phyloP scores from a whole-genome alignment of 1,140 invertebrate genomes.

The Aradophagus sp. region DNA sequence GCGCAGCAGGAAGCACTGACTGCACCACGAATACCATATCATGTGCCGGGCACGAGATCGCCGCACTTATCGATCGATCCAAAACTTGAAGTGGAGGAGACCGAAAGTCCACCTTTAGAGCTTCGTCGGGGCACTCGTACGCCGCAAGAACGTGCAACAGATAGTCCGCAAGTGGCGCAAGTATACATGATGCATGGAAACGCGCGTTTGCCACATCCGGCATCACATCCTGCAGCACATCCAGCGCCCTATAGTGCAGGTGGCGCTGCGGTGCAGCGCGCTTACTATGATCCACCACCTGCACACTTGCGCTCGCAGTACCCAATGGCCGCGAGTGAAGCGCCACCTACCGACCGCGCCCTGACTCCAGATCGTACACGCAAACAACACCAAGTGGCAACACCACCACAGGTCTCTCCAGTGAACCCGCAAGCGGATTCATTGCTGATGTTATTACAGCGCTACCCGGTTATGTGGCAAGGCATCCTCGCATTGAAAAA shows the following conservation, averaged over 20 bases:
- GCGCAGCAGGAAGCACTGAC: conserved; percentile 78
- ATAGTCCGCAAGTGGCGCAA: conserved; percentile 83
- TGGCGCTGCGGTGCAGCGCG: conserved; percentile 60
- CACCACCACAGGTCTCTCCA: conserved; percentile 83
- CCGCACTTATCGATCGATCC: conserved; percentile 69
- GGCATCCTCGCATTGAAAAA: conserved; percentile 95
- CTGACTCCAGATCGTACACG: conserved; percentile 75
- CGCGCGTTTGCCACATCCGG: conserved; percentile 71
- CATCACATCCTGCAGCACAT: conserved; percentile 70
- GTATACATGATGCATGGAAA: conserved; percentile 78
- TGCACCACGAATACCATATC: conserved; percentile 73
- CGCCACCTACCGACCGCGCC: conserved; percentile 73
- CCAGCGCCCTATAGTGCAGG: conserved; percentile 67
- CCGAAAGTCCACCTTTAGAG: conserved; percentile 83
- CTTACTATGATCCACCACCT: conserved; percentile 80
- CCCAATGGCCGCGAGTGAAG: conserved; percentile 73
- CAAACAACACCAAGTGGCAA: conserved; percentile 77
- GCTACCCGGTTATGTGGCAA: conserved; percentile 97
- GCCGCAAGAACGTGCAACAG: conserved; percentile 84
- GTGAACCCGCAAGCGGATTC: conserved; percentile 86
- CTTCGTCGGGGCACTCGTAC: conserved; percentile 79
- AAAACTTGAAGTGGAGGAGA: conserved; percentile 78
- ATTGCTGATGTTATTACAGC: conserved; percentile 84
- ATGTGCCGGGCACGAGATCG: conserved; percentile 69
- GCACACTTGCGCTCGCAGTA: conserved; percentile 76